phyloP scores from a whole-genome alignment of 2,797 vertebrate genomes.

The Rhyacichthys aspro region DNA sequence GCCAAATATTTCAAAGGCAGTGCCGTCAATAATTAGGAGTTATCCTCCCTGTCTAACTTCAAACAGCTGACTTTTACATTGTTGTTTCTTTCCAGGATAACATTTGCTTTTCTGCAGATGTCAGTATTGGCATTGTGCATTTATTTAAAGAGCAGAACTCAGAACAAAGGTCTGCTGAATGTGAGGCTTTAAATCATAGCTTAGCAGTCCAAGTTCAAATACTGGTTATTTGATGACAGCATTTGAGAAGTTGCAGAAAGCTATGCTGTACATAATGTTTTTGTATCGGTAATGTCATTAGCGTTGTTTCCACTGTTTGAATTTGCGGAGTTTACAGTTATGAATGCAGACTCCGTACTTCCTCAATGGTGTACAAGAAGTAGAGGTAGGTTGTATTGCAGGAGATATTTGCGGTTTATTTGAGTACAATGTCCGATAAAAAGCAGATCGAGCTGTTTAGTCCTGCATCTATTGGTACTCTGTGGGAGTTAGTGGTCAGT shows the following conservation, averaged over 20 bases:
- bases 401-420: neutral
- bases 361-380: neutral
- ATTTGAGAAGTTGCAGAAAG: conserved; percentile 7
- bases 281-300: conserved; percentile 21
- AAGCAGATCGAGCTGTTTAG: neutral
- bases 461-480: too few relatives aligned
- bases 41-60: conserved; percentile 2
- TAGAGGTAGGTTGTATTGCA: neutral
- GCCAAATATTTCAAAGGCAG: conserved; percentile 33
- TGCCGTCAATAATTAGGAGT: conserved; percentile 15
- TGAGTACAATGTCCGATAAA: conserved; percentile 1
- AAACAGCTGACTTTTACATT: neutral
- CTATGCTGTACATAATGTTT: conserved; percentile 1
- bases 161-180: neutral
- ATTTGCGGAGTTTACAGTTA: conserved; percentile 3
- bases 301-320: conserved; percentile 10
- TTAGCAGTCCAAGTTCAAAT: conserved; percentile 1
- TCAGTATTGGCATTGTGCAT: neutral
- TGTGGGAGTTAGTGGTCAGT: too few relatives aligned
- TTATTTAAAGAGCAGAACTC: too few relatives aligned
- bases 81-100: conserved; percentile 8
- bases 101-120: neutral
- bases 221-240: neutral
- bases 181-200: conserved; percentile 3
- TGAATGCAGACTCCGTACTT: conserved; percentile 1